Percentiles rank a stretch among this genome's conserved stretches.
These are phyloP conservation scores for Lordiphosa clarofinis DNA, from an alignment of 1,140 invertebrate species.

Conservation along the genomic window DNA sequence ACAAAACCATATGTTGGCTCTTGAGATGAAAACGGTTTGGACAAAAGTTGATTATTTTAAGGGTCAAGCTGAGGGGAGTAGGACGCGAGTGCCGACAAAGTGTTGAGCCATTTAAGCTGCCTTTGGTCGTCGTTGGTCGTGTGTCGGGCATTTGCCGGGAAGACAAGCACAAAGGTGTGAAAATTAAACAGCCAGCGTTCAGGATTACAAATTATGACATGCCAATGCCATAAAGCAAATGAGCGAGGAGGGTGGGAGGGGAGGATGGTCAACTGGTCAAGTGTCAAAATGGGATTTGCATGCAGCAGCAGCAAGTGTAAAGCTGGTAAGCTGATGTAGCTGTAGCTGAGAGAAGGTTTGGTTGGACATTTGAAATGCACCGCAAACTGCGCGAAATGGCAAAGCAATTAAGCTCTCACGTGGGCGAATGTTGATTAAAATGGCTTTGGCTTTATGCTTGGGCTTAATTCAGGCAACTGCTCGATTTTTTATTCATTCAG, in stretches of 20 bases:
- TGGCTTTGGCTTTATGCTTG: constrained; percentile 44
- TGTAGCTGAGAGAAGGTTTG: constrained; percentile 27
- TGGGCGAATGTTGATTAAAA: constrained; percentile 57
- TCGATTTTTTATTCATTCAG: background rate
- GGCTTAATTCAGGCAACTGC: background rate
- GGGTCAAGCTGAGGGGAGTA: background rate
- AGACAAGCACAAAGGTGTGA: constrained; percentile 64
- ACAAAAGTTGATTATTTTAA: constrained; percentile 1
- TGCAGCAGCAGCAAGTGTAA: constrained; percentile 36
- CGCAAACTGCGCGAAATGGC: constrained; percentile 52
- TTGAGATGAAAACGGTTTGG: constrained; percentile 4
- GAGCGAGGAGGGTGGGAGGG: constrained; percentile 18
- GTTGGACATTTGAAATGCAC: constrained; percentile 67
- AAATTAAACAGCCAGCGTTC: constrained; percentile 72
- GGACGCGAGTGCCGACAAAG: background rate
- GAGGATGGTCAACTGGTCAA: constrained; percentile 63
- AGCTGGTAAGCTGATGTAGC: constrained; percentile 31
- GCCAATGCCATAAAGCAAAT: constrained; percentile 60
- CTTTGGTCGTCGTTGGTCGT: constrained; percentile 35
- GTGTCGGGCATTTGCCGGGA: constrained; percentile 46
- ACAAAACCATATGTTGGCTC: constrained; percentile 31
- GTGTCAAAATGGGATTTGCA: constrained; percentile 76
- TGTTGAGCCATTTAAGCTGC: constrained; percentile 43
- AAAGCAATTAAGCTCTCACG: constrained; percentile 30
- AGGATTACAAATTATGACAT: constrained; percentile 77